phyloP scores from a whole-genome alignment of 2,113 vertebrate species.

The Sander vitreus region DNA sequence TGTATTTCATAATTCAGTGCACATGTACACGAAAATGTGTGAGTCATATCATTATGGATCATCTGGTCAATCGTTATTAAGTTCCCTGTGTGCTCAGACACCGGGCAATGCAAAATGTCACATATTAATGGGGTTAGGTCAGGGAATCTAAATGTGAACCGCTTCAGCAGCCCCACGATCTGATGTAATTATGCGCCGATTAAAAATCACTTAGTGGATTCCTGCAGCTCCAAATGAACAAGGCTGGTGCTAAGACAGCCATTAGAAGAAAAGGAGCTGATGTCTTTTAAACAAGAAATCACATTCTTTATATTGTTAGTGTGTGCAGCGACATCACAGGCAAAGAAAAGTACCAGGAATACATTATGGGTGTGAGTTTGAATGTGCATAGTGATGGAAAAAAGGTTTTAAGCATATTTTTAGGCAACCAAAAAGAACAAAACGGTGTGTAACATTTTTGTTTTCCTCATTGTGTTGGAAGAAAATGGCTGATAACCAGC shows the following conservation, averaged over 20 bases:
- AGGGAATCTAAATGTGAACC: conserved; percentile 26
- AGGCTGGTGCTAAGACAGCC: conserved; percentile 11
- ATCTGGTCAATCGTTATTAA: conserved; percentile 31
- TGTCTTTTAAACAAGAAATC: not conserved
- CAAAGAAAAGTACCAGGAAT: not conserved
- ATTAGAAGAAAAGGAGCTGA: not conserved
- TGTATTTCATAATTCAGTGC: conserved; percentile 21
- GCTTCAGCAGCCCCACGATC: conserved; percentile 10
- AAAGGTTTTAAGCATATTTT: conserved; percentile 6
- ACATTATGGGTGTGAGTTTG: not conserved
- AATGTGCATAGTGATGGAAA: conserved; percentile 14
- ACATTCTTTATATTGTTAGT: not conserved
- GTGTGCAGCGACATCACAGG: not conserved
- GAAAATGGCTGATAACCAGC: conserved; percentile 15
- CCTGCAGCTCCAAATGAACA: conserved; percentile 34
- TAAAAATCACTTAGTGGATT: conserved; percentile 46
- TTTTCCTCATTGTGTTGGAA: conserved; percentile 6
- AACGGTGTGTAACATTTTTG: not conserved
- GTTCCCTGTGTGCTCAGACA: not conserved
- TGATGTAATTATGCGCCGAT: conserved; percentile 52
- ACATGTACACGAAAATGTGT: conserved; percentile 11
- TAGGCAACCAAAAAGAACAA: conserved; percentile 13
- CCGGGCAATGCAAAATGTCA: not conserved
- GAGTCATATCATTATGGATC: conserved; percentile 18
- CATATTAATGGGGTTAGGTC: conserved; percentile 19